phyloP scores from a whole-genome alignment of 2,888 invertebrate species.

The Adelognathus sp. region DNA sequence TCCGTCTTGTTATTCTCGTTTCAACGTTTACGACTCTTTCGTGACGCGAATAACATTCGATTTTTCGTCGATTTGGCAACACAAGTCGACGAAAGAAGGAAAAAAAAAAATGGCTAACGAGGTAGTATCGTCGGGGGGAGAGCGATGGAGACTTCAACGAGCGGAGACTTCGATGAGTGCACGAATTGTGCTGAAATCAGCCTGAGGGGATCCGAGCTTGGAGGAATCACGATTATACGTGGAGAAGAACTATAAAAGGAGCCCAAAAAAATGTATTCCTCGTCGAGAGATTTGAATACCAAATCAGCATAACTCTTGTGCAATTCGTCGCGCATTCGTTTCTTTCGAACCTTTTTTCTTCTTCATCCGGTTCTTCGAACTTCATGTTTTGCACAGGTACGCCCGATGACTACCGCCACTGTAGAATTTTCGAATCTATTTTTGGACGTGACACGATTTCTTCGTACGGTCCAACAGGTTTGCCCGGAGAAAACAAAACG shows the following conservation, averaged over 20 bases:
- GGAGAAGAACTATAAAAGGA: neutral
- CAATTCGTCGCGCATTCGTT: constrained; percentile 65
- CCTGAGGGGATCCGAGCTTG: neutral
- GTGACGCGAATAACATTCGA: constrained; percentile 35
- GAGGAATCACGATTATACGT: neutral
- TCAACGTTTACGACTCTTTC: constrained; percentile 34
- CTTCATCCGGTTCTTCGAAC: constrained; percentile 53
- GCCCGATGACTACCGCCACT: neutral
- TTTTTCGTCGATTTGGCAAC: constrained; percentile 12
- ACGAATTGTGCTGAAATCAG: neutral
- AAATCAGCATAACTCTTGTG: constrained; percentile 71
- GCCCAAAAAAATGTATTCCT: constrained; percentile 9
- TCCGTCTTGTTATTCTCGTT: constrained; percentile 8
- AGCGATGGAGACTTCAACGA: constrained; percentile 61
- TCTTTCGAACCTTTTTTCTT: constrained; percentile 50
- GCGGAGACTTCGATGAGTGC: constrained; percentile 35
- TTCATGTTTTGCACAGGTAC: constrained; percentile 26
- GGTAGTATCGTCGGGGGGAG: constrained; percentile 19
- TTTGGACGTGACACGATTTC: constrained; percentile 76
- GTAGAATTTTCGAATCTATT: constrained; percentile 70
- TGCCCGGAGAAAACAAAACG: neutral
- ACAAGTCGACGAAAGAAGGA: constrained; percentile 14
- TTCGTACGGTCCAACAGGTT: constrained; percentile 58
- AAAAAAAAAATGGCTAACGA: constrained; percentile 14
- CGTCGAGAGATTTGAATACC: constrained; percentile 74